These are phyloP conservation scores for Takifugu flavidus DNA, from an alignment of 2,113 vertebrate genomes.

Conservation along the genomic window DNA sequence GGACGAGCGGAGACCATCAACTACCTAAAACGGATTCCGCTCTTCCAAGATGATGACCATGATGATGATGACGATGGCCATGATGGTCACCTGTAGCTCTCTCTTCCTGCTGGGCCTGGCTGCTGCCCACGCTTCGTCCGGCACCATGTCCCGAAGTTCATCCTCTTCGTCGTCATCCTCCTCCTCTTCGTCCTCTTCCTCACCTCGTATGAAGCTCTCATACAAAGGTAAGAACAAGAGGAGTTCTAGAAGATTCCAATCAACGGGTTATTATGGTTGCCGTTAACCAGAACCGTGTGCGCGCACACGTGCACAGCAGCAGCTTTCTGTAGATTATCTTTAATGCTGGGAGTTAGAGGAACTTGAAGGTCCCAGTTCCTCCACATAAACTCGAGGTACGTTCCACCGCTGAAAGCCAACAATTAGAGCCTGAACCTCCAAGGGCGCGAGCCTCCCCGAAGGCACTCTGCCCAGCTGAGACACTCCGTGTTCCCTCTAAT, in stretches of 20 bases:
- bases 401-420: constrained; percentile 39
- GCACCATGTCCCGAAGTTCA: constrained; percentile 34
- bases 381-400: constrained; percentile 53
- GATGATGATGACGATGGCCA: constrained; percentile 67
- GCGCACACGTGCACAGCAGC: constrained; percentile 16
- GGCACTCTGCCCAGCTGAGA: constrained; percentile 32
- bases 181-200: constrained; percentile 49
- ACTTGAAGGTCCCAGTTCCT: constrained; percentile 30
- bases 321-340: constrained; percentile 30
- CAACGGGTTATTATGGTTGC: too few relatives aligned
- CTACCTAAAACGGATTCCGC: too few relatives aligned
- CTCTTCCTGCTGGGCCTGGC: constrained; percentile 65
- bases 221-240: constrained; percentile 69
- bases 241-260: background rate
- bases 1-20: too few relatives aligned
- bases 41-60: constrained; percentile 61
- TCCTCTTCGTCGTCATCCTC: constrained; percentile 41
- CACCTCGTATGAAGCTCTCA: constrained; percentile 75
- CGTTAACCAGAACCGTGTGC: background rate
- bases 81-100: constrained; percentile 65
- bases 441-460: constrained; percentile 32
- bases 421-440: constrained; percentile 47
- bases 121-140: constrained; percentile 54
- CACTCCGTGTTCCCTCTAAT: constrained; percentile 24
- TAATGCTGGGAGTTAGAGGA: constrained; percentile 27